Conservation (phyloP, 1,140 invertebrate species). For the Tribolium madens region DNA sequence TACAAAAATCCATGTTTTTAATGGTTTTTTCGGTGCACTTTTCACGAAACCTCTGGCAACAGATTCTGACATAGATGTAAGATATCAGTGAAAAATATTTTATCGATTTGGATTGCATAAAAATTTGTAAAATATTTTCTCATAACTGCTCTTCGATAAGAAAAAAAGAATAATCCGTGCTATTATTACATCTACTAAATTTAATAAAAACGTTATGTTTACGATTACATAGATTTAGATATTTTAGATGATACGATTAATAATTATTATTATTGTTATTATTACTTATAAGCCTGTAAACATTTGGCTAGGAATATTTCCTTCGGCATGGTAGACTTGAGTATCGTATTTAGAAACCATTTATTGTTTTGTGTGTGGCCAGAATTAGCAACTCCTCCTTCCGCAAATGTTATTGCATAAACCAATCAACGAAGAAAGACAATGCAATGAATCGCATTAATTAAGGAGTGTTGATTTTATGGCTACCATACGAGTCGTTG, state of each 20-base stretch:
- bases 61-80: neutral
- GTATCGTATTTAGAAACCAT: neutral
- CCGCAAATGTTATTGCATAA: conserved; percentile 43
- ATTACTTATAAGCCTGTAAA: too few species aligned
- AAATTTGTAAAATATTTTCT: conserved; percentile 15
- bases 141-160: neutral
- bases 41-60: neutral
- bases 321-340: neutral
- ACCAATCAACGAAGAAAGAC: conserved; percentile 51
- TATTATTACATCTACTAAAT: too few species aligned
- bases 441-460: conserved; percentile 52
- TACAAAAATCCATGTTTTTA: neutral
- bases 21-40: neutral
- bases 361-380: conserved; percentile 44
- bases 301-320: too few species aligned
- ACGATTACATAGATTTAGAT: too few species aligned
- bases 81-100: neutral
- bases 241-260: too few species aligned
- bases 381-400: conserved; percentile 50
- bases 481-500: conserved; percentile 40
- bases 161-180: neutral
- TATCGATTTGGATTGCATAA: conserved; percentile 5
- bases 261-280: too few species aligned
- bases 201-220: too few species aligned
- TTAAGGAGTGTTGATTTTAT: conserved; percentile 46